These are phyloP conservation scores for Drosophila demipolita DNA, from an alignment of 2,888 invertebrate genomes.

Conservation along the genomic window DNA sequence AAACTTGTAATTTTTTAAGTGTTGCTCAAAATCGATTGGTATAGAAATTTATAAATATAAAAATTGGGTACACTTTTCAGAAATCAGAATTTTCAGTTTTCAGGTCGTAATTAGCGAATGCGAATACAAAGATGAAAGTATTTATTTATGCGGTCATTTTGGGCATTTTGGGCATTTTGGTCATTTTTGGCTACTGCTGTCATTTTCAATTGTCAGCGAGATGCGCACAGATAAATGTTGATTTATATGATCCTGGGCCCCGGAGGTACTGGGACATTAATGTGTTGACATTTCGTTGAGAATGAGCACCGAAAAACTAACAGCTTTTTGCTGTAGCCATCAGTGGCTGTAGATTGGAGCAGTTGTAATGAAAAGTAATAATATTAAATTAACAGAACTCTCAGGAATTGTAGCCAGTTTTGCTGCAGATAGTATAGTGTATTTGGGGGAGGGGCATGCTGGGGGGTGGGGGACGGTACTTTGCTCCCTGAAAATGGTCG, in stretches of 20 bases:
- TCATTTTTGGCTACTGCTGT: constrained; percentile 24
- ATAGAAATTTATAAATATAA: neutral
- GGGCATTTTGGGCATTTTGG: constrained; percentile 24
- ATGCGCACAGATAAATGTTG: constrained; percentile 73
- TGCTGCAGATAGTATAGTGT: constrained; percentile 12
- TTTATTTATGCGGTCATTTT: constrained; percentile 48
- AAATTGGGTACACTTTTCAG: constrained; percentile 8
- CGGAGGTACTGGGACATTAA: constrained; percentile 57
- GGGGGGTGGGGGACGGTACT: neutral
- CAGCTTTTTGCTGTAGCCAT: constrained; percentile 56
- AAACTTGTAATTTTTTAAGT: neutral
- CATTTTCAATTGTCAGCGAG: constrained; percentile 74
- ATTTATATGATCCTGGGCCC: constrained; percentile 58
- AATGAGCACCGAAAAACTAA: constrained; percentile 52
- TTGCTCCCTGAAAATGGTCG: constrained; percentile 39
- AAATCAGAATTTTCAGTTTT: neutral
- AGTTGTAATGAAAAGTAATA: constrained; percentile 82
- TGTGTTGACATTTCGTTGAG: constrained; percentile 72
- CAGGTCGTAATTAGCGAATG: constrained; percentile 39
- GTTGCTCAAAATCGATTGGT: no score
- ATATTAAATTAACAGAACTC: constrained; percentile 82
- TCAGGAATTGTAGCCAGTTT: constrained; percentile 63
- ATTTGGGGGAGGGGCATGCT: neutral
- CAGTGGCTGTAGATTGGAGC: constrained; percentile 20
- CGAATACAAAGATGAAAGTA: constrained; percentile 27